Evolutionary conservation across 2,113 vertebrate genomes (phyloP).

Genomic region (Stigmatopora argus): DNA sequence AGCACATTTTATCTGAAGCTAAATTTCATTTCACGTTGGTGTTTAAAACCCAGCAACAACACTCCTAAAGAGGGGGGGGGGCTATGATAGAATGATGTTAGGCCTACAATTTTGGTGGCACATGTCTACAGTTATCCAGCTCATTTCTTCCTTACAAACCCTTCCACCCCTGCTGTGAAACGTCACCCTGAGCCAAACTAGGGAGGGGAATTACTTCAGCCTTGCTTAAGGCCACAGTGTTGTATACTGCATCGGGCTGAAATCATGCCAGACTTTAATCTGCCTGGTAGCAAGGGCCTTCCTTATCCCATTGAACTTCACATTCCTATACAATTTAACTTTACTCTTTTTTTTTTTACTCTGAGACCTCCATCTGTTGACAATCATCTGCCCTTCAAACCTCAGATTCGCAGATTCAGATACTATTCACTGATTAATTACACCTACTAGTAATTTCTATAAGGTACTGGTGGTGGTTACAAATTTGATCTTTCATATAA

Average conservation of each 20-base stretch:
- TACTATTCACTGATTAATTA: conserved; percentile 67
- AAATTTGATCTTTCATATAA: conserved; percentile 63
- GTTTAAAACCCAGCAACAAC: not conserved
- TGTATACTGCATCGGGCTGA: conserved; percentile 68
- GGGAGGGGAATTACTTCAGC: conserved; percentile 62
- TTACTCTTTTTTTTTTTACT: conserved; percentile 70
- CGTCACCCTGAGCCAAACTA: conserved; percentile 15
- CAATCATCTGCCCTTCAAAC: conserved; percentile 73
- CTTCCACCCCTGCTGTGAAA: conserved; percentile 18
- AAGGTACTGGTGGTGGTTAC: conserved; percentile 48
- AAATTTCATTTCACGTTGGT: not conserved
- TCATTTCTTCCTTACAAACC: conserved; percentile 28
- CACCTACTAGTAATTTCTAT: conserved; percentile 72
- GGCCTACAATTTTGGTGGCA: conserved; percentile 29
- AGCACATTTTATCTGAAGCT: too few species aligned
- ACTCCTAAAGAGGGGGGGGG: conserved; percentile 9
- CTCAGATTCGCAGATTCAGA: conserved; percentile 53
- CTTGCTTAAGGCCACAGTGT: conserved; percentile 44
- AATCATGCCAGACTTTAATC: conserved; percentile 68
- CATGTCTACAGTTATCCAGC: conserved; percentile 33
- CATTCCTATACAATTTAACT: conserved; percentile 39
- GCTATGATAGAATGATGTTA: conserved; percentile 9
- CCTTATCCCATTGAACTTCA: conserved; percentile 35
- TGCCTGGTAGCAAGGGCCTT: conserved; percentile 56
- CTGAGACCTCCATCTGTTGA: conserved; percentile 70